These are phyloP conservation scores for Dexiosoma caninum DNA, from an alignment of 2,888 invertebrate species.

Conservation along the genomic window DNA sequence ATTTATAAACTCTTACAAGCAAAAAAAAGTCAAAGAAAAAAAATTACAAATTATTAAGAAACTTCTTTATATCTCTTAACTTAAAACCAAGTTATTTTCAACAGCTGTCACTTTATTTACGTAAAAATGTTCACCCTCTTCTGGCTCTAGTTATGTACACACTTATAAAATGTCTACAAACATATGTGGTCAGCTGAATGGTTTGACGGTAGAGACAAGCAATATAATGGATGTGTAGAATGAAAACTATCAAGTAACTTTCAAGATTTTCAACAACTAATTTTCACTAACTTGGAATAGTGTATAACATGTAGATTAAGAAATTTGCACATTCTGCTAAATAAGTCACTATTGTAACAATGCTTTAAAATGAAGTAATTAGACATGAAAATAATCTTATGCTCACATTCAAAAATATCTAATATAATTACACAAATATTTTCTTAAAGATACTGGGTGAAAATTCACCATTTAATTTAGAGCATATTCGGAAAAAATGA, in stretches of 20 bases:
- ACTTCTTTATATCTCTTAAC: conserved; percentile 33
- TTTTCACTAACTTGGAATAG: conserved; percentile 30
- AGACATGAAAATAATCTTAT: no score
- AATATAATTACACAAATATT: not conserved
- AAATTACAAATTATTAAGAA: conserved; percentile 51
- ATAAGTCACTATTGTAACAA: conserved; percentile 9
- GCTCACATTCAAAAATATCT: not conserved
- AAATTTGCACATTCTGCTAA: conserved; percentile 24
- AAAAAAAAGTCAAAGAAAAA: not conserved
- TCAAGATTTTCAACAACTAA: conserved; percentile 39
- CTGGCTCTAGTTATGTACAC: not conserved
- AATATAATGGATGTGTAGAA: not conserved
- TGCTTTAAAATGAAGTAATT: no score
- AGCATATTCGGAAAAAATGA: no score
- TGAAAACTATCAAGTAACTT: not conserved
- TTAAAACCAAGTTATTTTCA: conserved; percentile 53
- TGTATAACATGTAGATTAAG: conserved; percentile 42
- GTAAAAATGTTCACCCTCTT: not conserved
- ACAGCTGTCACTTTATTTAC: conserved; percentile 59
- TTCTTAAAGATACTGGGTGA: no score
- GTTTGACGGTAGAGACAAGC: conserved; percentile 26
- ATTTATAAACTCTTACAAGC: conserved; percentile 36
- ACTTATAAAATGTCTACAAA: conserved; percentile 14
- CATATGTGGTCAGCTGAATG: conserved; percentile 54
- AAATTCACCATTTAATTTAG: no score